Base-by-base conservation (phyloP, 2,113 vertebrate species). In the Phylloscopus whistleri region DNA sequence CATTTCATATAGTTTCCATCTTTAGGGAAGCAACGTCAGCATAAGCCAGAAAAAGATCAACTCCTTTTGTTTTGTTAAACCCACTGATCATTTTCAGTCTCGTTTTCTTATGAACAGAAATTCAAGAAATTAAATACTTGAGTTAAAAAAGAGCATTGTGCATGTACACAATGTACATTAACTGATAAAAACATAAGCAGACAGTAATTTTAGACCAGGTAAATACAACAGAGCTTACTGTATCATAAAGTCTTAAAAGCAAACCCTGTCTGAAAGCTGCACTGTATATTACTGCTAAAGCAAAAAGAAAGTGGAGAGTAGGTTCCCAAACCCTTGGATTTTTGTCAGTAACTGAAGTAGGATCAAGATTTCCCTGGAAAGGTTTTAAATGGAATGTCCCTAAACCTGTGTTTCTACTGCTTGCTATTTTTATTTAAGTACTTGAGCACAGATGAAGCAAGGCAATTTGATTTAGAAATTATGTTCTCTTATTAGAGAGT, bases 191-290 rank as follows among this genome's bases (percentile, higher is more conserved):
- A 39, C 3, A 31, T n/a, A 46, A 41, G 24, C 15, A 82, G 24
- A 12, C 58, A 72, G 18, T 39, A 67, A 64, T 75, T 74, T 83
- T 56, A 86, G 43, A 74, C 52, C 7, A 63, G 59, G 11, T 51
- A 68, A 81, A 52, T 14, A 41, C 23, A 74, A 86, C 26, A 77
- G 33, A 88, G 23, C 75, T 58, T 81, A 37, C 7, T n/a, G 8
- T 63, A 93, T 37, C 13, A 81, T 33, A n/a, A 89, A 87, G n/a
- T 16, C 46, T 93, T 93, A 92, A 93, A 91, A 84, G 19, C 5
- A 89, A 63, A 83, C 19, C 24, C 64, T 74, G 18, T 33, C 84
- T 53, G 37, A 90, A 72, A 69, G 56, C 21, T n/a, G 7, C 52
- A 63, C 27, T 33, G 10, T 35, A 58, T 33, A 9, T 49, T 74